Base-by-base conservation (phyloP, 2,888 invertebrate genomes). In the Maniola hyperantus region DNA sequence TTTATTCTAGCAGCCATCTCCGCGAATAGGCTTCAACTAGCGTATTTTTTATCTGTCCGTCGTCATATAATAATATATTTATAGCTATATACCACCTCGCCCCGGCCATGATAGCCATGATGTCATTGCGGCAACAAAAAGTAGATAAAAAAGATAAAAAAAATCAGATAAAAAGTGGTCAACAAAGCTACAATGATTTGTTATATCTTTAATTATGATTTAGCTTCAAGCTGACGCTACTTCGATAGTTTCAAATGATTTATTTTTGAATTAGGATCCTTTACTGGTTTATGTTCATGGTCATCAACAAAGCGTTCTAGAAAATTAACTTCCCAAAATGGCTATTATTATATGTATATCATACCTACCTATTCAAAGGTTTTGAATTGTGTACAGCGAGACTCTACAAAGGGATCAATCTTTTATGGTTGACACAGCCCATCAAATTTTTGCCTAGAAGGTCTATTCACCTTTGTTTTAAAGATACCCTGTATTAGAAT, bases 111-210 rank as follows among this genome's bases (percentile, higher is more conserved):
- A 46, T 46, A 20, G 65, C 65, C 67, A 46, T 75, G 74, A 75
- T 74, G 75, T 77, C 77, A 77, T 75, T 68, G 60, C 68, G 66
- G 64, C 55, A 13, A 58, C 64, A 66, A 72, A 72, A 76, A 75
- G 65, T 48, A 18, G 36, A 60, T 59, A 65, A 68, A 70, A 66
- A 66, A 64, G 57, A 13, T 26, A 26, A 55, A 53, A 46, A 48
- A 60, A 60, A 15, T 48, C 4, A 34, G 34, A 60, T 42, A 62
- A 62, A 62, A 62, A 62, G 42, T 53, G 60, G 57, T 44, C 58
- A 44, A 60, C 48, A 34, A 66, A 46, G 63, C 67, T 67, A 65
- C 64, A 66, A 70, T 71, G 70, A 69, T 67, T 71, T 66, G 63
- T 72, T 72, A 71, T 26, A 44, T 44, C 70, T 76, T 71, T 72